A percentile compares a stretch with the other conserved stretches of the same genome.
These are phyloP conservation scores for Champsocephalus gunnari DNA, from an alignment of 2,797 vertebrate genomes.

Conservation along the genomic window DNA sequence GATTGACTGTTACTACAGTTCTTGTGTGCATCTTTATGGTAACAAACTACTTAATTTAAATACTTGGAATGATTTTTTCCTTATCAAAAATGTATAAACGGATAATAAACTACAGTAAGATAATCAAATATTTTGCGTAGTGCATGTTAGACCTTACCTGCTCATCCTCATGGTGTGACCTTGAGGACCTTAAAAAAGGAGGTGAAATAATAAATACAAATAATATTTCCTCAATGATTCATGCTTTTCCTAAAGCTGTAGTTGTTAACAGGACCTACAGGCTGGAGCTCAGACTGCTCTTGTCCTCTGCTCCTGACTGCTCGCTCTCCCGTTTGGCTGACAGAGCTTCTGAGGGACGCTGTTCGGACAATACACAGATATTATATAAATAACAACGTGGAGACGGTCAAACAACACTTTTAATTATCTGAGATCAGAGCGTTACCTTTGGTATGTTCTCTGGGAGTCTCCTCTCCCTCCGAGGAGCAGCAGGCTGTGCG, in stretches of 20 bases:
- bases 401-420: neutral
- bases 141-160: slow-evolving; percentile 67
- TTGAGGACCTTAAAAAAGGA: slow-evolving; percentile 71
- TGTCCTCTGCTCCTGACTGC: slow-evolving; percentile 73
- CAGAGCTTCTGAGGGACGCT: slow-evolving; percentile 68
- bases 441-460: slow-evolving; percentile 61
- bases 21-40: neutral
- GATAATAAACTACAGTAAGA: too few relatives aligned
- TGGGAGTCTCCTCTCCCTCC: slow-evolving; percentile 57
- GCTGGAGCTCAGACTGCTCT: slow-evolving; percentile 80
- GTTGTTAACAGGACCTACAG: slow-evolving; percentile 73
- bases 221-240: neutral
- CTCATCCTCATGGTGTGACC: slow-evolving; percentile 78
- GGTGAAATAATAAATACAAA: neutral
- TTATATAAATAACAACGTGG: neutral
- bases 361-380: neutral
- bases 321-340: slow-evolving; percentile 80
- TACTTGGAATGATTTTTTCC: neutral
- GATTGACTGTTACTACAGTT: neutral
- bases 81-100: neutral
- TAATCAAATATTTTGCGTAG: neutral
- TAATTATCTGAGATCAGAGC: neutral
- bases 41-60: neutral
- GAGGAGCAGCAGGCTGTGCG: slow-evolving; percentile 60
- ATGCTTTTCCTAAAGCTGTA: neutral